Evolutionary conservation across 2,797 vertebrate genomes (phyloP), one percentile per base, ranked within the genome.

Genomic region (Gobio occitaniae): DNA sequence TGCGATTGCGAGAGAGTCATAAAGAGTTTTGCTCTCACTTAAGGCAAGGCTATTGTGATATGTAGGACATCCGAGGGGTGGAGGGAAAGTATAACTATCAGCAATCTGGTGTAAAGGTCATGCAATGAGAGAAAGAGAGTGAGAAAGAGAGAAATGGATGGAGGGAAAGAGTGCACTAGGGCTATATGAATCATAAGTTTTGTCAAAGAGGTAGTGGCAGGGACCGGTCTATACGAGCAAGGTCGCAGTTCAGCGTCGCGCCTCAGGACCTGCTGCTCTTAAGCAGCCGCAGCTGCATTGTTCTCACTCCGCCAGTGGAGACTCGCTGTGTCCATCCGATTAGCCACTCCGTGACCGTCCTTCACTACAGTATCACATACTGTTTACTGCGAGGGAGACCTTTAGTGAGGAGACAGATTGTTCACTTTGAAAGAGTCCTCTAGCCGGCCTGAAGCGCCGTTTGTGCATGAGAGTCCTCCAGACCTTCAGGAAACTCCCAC

Each of bases 11-110:
- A 78, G 70, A 82, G 52, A 82, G 82, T 81, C 70, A 68, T 69
- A 61, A 70, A 79, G 75, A 87, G 75, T 87, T 83, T 85, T 86
- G 74, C 74, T 85, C 83, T 86, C 83, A 91, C 90, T 91, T 89
- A 90, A 89, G 85, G 88, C 89, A 88, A 90, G 78, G 85, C 87
- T 88, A 89, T 89, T 88, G 88, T 86, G 84, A 87, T 88, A 91
- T 90, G 86, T 89, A 91, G 90, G 88, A 88, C 90, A 89, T 87
- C 47, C 75, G 72, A 86, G 87, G 80, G 77, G 87, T 72, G 78
- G 36, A 83, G 82, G 79, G 65, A 44, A 86, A 87, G 68, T 77
- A 84, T 86, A 86, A 86, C 88, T 84, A 89, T 86, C 85, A 90
- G 89, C 86, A 83, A 86, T 88, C 86, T 89, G 85, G 83, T 81